phyloP scores from a whole-genome alignment of 92 coral and sea anemone genomes.

The Chrysogorgia sp. region DNA sequence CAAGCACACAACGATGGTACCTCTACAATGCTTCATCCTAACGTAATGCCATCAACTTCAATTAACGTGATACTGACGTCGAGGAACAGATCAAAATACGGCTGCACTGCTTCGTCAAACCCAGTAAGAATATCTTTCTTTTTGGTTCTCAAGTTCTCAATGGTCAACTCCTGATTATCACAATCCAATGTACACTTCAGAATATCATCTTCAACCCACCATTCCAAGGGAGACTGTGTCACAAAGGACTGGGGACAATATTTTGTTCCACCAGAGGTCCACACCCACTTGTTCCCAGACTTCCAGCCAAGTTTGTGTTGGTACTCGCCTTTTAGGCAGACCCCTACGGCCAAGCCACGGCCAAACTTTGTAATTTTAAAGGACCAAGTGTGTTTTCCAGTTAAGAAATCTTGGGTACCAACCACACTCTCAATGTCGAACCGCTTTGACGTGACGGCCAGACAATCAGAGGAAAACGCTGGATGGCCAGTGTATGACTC shows the following conservation, averaged over 20 bases:
- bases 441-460: constrained; percentile 28
- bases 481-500: constrained; percentile 37
- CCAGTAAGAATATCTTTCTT: constrained; percentile 19
- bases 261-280: constrained; percentile 44
- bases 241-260: constrained; percentile 39
- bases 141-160: constrained; percentile 37
- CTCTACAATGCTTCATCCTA: too few relatives aligned
- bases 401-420: constrained; percentile 23
- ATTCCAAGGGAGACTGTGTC: constrained; percentile 31
- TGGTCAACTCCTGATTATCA: constrained; percentile 31
- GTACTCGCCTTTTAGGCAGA: constrained; percentile 30
- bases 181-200: constrained; percentile 34
- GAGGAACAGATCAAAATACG: constrained; percentile 40
- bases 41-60: constrained; percentile 37
- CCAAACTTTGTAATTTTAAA: constrained; percentile 33
- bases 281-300: constrained; percentile 47
- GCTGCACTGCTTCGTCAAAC: constrained; percentile 36
- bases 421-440: constrained; percentile 41
- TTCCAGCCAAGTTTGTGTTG: constrained; percentile 29
- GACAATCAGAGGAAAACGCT: constrained; percentile 21
- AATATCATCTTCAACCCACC: constrained; percentile 46
- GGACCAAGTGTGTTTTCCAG: constrained; percentile 42
- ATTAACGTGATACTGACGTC: constrained; percentile 35
- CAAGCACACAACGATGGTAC: too few relatives aligned
- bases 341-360: constrained; percentile 30